Conservation (phyloP, 2,113 vertebrate genomes). For the Prunella himalayana region DNA sequence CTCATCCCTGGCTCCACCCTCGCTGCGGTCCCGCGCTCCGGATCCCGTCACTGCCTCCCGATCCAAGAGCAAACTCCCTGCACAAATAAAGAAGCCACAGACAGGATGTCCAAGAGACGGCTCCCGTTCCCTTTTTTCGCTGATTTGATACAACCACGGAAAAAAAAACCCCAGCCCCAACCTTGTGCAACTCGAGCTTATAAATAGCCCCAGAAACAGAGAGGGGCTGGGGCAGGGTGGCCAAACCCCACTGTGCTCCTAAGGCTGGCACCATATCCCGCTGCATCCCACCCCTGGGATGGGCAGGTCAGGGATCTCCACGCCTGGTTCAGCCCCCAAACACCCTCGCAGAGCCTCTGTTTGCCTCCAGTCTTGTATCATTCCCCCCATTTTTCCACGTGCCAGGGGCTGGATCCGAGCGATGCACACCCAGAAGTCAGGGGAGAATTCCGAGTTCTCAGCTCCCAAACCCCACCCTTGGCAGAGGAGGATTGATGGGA, state of each 20-base stretch:
- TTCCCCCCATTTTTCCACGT: not conserved
- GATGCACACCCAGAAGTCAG: rapidly evolving
- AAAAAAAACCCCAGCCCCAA: not conserved
- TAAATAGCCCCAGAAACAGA: not conserved
- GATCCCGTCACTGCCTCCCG: not conserved
- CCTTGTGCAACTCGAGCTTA: not conserved
- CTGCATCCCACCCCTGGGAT: not conserved
- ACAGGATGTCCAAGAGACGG: not conserved
- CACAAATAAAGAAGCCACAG: not conserved
- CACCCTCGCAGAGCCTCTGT: rapidly evolving
- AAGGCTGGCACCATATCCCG: rapidly evolving
- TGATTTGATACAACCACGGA: not conserved
- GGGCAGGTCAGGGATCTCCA: not conserved
- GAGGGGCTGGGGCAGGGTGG: rapidly evolving
- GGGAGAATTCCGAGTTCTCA: rapidly evolving
- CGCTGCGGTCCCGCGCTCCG: rapidly evolving
- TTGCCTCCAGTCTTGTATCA: rapidly evolving
- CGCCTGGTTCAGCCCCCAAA: not conserved
- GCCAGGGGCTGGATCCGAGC: not conserved
- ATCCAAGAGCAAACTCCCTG: not conserved
- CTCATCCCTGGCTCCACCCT: not conserved
- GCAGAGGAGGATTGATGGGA: not conserved
- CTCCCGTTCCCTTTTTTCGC: not conserved
- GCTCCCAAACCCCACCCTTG: not conserved
- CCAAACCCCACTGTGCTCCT: rapidly evolving